Evolutionary conservation across 2,888 invertebrate species (phyloP), one percentile per base, ranked within the genome.

Genomic region (Podabrus alpinus): DNA sequence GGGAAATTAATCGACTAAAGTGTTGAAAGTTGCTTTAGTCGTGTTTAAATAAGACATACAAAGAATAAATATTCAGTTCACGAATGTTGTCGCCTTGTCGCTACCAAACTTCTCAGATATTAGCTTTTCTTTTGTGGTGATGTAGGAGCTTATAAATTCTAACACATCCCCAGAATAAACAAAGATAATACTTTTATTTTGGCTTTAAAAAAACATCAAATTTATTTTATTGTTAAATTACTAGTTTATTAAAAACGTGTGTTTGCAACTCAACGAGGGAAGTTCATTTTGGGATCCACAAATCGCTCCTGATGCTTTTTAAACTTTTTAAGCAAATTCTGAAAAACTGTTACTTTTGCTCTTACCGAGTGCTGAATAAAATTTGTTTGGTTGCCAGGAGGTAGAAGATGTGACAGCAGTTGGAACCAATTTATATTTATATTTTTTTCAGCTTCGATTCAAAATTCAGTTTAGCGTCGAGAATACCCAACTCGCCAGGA

Each of bases 61-160:
- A 45, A 45, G 76, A 79, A 79, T 81, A 81, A 79, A 80, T 80
- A 81, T 81, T 80, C 81, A 79, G 78, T 81, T 79, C 81, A 81
- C 81, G 80, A 79, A 79, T 80, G 80, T 79, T 80, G 80, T 80
- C 81, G 80, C 80, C 79, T 79, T 79, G 79, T 80, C 78, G 75
- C 71, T 75, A 78, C 75, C 78, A 78, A 76, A 77, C 76, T 75
- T 69, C 70, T 73, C 75, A 76, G 79, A 80, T 80, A 81, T 80
- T 81, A 80, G 81, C 79, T 81, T 80, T 76, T 77, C 77, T 78
- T 78, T 73, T 75, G 75, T 70, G 74, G 76, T 80, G 80, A 80
- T 80, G 79, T 78, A 80, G 79, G 79, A 78, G 78, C 78, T 80
- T 81, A 81, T 81, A 81, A 80, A 81, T 80, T 80, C 78, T 77